These are phyloP conservation scores for Drosophila gaucha DNA, from an alignment of 2,888 invertebrate genomes.

Conservation along the genomic window DNA sequence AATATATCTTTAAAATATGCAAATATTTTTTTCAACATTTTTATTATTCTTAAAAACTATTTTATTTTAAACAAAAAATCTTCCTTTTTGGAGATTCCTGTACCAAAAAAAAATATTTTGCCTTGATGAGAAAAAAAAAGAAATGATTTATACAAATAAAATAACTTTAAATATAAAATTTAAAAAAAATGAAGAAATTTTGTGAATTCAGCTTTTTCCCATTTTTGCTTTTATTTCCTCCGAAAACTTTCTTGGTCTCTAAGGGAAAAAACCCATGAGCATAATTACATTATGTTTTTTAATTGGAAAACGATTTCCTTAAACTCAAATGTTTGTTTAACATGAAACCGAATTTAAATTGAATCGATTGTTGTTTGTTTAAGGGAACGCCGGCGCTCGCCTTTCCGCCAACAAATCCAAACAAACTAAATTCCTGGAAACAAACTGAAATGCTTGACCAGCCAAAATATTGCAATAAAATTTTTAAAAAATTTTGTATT, in stretches of 20 bases:
- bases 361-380: constrained; percentile 16
- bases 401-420: constrained; percentile 6
- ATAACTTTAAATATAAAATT: background rate
- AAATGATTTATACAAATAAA: background rate
- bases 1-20: no score
- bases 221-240: background rate
- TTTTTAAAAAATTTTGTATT: background rate
- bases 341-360: constrained; percentile 15
- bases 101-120: no score
- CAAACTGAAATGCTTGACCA: constrained; percentile 20
- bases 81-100: no score
- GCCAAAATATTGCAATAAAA: constrained; percentile 5
- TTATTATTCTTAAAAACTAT: no score
- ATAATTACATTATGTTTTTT: constrained; percentile 5
- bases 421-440: constrained; percentile 28
- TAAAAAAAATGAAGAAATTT: background rate
- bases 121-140: background rate
- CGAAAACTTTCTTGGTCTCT: background rate
- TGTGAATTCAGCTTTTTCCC: background rate
- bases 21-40: no score
- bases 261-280: background rate
- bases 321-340: constrained; percentile 13
- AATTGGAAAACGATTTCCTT: constrained; percentile 4
- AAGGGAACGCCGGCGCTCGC: constrained; percentile 14
- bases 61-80: no score